These are phyloP conservation scores for Bombus haemorrhoidalis DNA, from an alignment of 1,140 invertebrate genomes.

Conservation along the genomic window DNA sequence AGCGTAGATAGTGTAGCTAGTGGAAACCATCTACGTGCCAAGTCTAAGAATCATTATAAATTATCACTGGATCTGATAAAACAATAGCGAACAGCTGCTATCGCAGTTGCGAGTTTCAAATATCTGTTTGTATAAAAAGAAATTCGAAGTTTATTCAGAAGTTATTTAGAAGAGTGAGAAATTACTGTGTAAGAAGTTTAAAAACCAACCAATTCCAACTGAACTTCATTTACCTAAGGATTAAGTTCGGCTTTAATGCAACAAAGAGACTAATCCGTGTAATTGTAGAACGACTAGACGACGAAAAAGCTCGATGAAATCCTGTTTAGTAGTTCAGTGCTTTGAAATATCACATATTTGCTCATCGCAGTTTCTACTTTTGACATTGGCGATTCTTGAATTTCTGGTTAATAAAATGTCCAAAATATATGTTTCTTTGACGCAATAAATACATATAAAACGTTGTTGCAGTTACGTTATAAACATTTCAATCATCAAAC, in stretches of 20 bases:
- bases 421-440: no score
- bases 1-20: no score
- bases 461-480: background rate
- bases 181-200: background rate
- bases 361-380: background rate
- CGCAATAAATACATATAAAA: no score
- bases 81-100: background rate
- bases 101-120: no score
- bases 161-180: background rate
- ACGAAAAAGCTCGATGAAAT: background rate
- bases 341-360: background rate
- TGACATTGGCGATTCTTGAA: background rate
- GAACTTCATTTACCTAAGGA: background rate
- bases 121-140: background rate
- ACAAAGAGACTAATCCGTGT: constrained; percentile 7
- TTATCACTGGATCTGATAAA: background rate
- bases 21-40: no score
- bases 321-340: background rate
- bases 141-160: background rate
- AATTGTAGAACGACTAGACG: background rate
- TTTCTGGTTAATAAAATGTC: background rate
- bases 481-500: background rate
- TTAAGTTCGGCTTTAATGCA: constrained; percentile 16
- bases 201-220: background rate
- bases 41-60: background rate